Percentiles rank a stretch among this genome's conserved stretches.
phyloP scores from a whole-genome alignment of 1,140 invertebrate species.

The Adoxophyes honmai region DNA sequence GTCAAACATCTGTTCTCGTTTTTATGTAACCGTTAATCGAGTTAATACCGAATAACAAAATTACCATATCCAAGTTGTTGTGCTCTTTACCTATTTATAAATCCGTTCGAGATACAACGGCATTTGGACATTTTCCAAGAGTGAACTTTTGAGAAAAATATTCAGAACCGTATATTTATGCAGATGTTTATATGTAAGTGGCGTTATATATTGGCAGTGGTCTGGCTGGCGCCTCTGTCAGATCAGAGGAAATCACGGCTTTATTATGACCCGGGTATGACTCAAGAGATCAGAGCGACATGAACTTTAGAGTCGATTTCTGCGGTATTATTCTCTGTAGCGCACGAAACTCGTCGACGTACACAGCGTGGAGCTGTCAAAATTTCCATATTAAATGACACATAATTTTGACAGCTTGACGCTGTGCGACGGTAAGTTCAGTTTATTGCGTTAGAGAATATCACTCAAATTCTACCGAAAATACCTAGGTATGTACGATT shows the following conservation, averaged over 20 bases:
- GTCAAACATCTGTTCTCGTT: conserved; percentile 11
- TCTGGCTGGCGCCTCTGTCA: conserved; percentile 1
- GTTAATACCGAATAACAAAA: background rate
- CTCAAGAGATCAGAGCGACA: too few relatives aligned
- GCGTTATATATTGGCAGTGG: conserved; percentile 7
- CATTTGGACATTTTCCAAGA: conserved; percentile 12
- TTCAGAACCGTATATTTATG: conserved; percentile 9
- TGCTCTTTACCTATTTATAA: background rate
- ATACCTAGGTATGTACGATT: too few relatives aligned
- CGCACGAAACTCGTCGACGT: too few relatives aligned
- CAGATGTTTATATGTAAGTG: conserved; percentile 1
- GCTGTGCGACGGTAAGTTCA: too few relatives aligned
- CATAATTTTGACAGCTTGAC: too few relatives aligned
- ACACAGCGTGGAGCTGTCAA: too few relatives aligned
- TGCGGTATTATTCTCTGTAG: too few relatives aligned
- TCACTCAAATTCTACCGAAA: too few relatives aligned
- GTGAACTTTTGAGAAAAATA: conserved; percentile 12
- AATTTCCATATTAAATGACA: too few relatives aligned
- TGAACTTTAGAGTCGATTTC: too few relatives aligned
- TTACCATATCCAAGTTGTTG: conserved; percentile 14
- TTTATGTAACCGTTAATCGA: background rate
- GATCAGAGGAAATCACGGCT: background rate
- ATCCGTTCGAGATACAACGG: background rate
- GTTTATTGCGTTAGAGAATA: too few relatives aligned
- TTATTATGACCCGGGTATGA: too few relatives aligned